Base-by-base conservation (phyloP, 2,888 invertebrate species). In the Brenthis hecate region DNA sequence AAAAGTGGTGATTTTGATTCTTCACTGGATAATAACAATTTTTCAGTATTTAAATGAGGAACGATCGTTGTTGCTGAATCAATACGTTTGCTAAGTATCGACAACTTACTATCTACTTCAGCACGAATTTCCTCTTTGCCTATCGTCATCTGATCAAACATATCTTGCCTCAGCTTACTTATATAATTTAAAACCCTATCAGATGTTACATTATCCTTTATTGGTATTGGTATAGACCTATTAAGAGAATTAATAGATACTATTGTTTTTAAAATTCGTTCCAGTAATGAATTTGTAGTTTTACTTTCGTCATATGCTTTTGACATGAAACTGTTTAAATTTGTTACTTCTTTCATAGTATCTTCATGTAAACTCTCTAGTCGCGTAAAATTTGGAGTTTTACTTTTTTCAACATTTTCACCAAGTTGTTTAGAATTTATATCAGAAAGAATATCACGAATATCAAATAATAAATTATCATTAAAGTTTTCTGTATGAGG, bases 361-460 rank as follows among this genome's bases (percentile, higher is more conserved):
- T 68, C 28, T 19, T 36, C 23, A 13, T 47, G 60, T 14, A 62
- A 13, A n/a, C 5, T 32, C 48, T 69, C 48, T 16, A 61, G 32
- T 53, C 53, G 13, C 13, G 51, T 47, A 8, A 57, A 36, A 54
- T 57, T 56, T 50, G 13, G 57, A 32, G 14, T 57, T 62, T 58
- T 66, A 19, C 28, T 11, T 13, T 14, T 5, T 13, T 61, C 28
- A 48, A 32, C 36, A 55, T 62, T 23, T 13, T 19, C 54, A 19
- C 14, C 16, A 53, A 13, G 13, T 23, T 56, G 55, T 32, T 66
- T 71, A 69, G 69, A 66, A 54, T 66, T 69, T n/a, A 70, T 66
- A 36, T 75, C 77, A 3, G 65, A 63, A 43, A 81, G 71, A 65
- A 79, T 76, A 47, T 81, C 74, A 72, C 73, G 76, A 19, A 82